Base-by-base conservation (phyloP, 1,140 invertebrate species). In the Drosophila dunni region DNA sequence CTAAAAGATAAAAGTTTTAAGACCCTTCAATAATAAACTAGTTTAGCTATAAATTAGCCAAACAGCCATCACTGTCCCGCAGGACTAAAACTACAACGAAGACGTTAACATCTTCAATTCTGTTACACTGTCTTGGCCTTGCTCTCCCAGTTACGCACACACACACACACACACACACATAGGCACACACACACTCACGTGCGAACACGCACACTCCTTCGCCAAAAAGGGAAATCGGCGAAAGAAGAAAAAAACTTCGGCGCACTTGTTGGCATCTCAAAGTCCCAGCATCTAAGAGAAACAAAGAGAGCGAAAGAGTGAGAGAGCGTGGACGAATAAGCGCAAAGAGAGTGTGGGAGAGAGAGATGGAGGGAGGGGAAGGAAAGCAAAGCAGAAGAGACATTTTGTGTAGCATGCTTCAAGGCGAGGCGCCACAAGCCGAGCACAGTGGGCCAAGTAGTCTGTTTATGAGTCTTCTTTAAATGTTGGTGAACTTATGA, bases 261-360 rank as follows among this genome's bases (percentile, higher is more conserved):
- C 80, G 83, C 83, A 88, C 83, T 88, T 88, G 83, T 88, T 88
- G 83, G 83, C 84, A 88, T 88, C 83, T 80, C 48, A 13, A 6
- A 42, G 50, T 62, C 65, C 56, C 53, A 63, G 65, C 81, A 78
- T 81, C 82, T 78, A 42, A 56, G 50, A 65, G 72, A 65, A 17
- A 65, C n/a, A 33, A 15, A 72, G 62, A 65, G 44, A 46, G 15
- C 17, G 29, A 24, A 9, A 54, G 46, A 13, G 29, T 33, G 50
- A 9, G 15, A 36, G 13, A 65, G 73, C 36, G 36, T 42, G 46
- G 10, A 54, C 63, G 58, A 74, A 61, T 58, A 56, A 57, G 3
- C 13, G 44, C 5, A 48, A 17, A 24, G 44, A 46, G 15, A 46
- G 13, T n/a, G n/a, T n/a, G n/a, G n/a, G n/a, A 46, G 45, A 9